phyloP scores from a whole-genome alignment of 2,888 invertebrate genomes.

The Trichogramma evanescens region DNA sequence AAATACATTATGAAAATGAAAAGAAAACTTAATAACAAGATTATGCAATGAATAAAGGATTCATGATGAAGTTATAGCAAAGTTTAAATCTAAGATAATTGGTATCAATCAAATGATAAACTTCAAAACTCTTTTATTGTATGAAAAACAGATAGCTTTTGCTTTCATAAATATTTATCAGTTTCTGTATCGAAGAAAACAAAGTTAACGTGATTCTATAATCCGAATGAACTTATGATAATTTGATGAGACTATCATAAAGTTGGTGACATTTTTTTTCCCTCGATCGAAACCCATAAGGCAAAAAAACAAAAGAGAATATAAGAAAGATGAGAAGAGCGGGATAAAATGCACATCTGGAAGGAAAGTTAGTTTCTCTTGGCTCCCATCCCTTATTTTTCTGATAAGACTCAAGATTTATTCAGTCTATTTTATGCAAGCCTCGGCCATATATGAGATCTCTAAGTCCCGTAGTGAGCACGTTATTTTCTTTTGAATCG shows the following conservation, averaged over 20 bases:
- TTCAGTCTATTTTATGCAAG: conserved; percentile 41
- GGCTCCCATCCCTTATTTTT: conserved; percentile 10
- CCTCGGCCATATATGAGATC: conserved; percentile 39
- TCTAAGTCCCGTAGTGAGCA: conserved; percentile 27
- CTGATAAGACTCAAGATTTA: conserved; percentile 34
- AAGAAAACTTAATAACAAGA: no score
- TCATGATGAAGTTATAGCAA: no score
- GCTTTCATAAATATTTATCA: conserved; percentile 1
- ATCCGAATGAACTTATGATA: conserved; percentile 4
- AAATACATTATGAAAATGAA: no score
- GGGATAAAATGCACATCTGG: conserved; percentile 24
- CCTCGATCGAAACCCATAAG: background rate
- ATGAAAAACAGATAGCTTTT: background rate
- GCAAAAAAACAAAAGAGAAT: background rate
- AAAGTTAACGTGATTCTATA: background rate
- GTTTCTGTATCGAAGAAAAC: background rate
- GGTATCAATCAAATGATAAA: background rate
- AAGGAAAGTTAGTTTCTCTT: conserved; percentile 37
- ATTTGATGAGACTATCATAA: conserved; percentile 10
- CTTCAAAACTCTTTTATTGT: background rate
- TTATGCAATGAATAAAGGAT: no score
- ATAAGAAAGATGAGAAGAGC: background rate
- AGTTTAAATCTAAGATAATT: background rate
- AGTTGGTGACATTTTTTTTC: background rate
- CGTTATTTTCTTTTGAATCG: conserved; percentile 35